Percentiles rank a stretch among this genome's conserved stretches.
These are phyloP conservation scores for Ivindomyrus marchei DNA, from an alignment of 2,113 vertebrate genomes.

Conservation along the genomic window DNA sequence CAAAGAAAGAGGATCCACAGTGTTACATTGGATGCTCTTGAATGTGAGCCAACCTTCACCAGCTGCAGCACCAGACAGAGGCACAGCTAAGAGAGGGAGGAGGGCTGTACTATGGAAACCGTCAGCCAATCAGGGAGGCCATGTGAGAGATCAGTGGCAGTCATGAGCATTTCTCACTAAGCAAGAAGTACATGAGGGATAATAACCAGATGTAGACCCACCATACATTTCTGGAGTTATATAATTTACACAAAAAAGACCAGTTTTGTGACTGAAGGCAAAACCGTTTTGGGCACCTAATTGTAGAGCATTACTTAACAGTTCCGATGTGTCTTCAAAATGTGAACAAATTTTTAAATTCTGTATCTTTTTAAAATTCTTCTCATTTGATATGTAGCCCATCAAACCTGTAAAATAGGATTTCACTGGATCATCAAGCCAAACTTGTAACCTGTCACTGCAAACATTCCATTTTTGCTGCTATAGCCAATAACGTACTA, in stretches of 20 bases:
- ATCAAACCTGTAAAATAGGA: neutral
- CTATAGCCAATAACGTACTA: neutral
- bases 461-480: neutral
- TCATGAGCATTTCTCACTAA: neutral
- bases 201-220: neutral
- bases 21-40: neutral
- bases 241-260: neutral
- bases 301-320: neutral
- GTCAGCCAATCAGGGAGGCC: neutral
- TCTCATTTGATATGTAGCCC: neutral
- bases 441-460: neutral
- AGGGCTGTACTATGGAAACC: neutral
- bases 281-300: neutral
- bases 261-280: neutral
- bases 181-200: too few relatives aligned
- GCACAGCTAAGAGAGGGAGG: neutral
- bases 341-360: neutral
- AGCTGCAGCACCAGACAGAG: neutral
- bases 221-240: neutral
- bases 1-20: neutral
- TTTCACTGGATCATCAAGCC: neutral
- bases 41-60: constrained; percentile 4
- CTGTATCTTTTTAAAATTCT: neutral
- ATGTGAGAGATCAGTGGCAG: neutral
- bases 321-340: neutral